These are phyloP conservation scores for Yponomeuta sedellus DNA, from an alignment of 2,888 invertebrate species.

Conservation along the genomic window DNA sequence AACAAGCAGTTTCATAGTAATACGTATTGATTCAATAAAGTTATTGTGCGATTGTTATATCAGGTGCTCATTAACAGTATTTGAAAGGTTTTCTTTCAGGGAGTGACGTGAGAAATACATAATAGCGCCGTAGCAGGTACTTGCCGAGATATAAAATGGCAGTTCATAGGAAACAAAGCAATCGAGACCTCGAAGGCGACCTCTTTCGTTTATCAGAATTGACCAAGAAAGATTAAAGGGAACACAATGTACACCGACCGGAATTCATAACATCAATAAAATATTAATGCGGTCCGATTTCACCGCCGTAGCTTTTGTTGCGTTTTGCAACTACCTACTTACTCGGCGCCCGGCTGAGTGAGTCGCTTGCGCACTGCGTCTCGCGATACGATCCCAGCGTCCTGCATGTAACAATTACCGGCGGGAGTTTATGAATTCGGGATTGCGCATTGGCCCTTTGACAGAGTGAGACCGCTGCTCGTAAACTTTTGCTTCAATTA, in stretches of 20 bases:
- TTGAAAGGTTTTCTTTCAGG: constrained; percentile 2
- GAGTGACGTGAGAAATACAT: neutral
- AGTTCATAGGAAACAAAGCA: neutral
- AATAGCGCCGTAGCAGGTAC: neutral
- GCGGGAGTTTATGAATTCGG: constrained; percentile 15
- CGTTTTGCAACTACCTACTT: neutral
- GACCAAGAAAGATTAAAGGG: constrained; percentile 41
- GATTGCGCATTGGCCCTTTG: constrained; percentile 49
- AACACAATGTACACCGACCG: constrained; percentile 11
- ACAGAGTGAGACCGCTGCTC: constrained; percentile 52
- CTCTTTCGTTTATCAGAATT: constrained; percentile 33
- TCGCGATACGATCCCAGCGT: neutral
- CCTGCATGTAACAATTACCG: neutral
- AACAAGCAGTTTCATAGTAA: neutral
- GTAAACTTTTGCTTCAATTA: constrained; percentile 69
- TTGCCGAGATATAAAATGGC: neutral
- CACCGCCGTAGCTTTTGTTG: neutral
- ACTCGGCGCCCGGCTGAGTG: neutral
- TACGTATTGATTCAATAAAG: neutral
- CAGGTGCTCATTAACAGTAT: constrained; percentile 19
- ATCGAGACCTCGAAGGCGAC: constrained; percentile 11
- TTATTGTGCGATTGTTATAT: constrained; percentile 19
- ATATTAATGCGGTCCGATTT: constrained; percentile 15
- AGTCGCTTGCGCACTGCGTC: neutral
- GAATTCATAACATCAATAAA: constrained; percentile 17